Base-by-base conservation (phyloP, 2,888 invertebrate species). In the Spodoptera exigua region DNA sequence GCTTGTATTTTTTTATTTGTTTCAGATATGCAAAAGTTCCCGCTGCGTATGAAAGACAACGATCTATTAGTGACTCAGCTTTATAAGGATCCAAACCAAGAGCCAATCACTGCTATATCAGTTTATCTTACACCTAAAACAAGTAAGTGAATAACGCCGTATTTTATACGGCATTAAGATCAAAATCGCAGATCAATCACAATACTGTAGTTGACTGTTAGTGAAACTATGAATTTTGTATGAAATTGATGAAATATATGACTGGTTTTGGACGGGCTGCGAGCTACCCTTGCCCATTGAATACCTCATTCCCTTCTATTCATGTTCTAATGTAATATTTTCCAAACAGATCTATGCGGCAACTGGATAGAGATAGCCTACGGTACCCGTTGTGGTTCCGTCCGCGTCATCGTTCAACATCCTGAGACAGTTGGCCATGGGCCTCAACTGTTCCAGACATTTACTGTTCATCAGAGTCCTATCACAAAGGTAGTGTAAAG, bases 331-430 rank as follows among this genome's bases (percentile, higher is more conserved):
- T 11, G 13, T 17, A 4, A 12, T 27, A 1, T 27, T 27, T 27
- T 3, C 9, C 27, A 4, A 4, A 13, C 86, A 98, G 99, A 98
- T 95, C 95, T 99, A 60, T 98, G 98, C 91, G 99, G 99, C 43
- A 99, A 99, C 91, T 99, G 99, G 99, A 99, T 99, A 82, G 99
- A 99, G 94, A 99, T 99, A 80, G 99, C 99, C 0, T 99, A 99
- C 89, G 99, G 99, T 2, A 99, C 99, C 0, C 97, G 97, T 74
- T 98, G 97, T 14, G 99, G 99, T 1, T 98, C 98, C 0, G 99
- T 99, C 14, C 95, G 99, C 32, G 99, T 99, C 1, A 99, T 99
- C 61, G 99, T 99, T 0, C 99, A 99, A 82, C 99, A 99, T 91
- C 99, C 99, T 1, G 99, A 99, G 93, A 99, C 99, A 0, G 99